Conservation (phyloP, 2,888 invertebrate species). For the Papilio demoleus region DNA sequence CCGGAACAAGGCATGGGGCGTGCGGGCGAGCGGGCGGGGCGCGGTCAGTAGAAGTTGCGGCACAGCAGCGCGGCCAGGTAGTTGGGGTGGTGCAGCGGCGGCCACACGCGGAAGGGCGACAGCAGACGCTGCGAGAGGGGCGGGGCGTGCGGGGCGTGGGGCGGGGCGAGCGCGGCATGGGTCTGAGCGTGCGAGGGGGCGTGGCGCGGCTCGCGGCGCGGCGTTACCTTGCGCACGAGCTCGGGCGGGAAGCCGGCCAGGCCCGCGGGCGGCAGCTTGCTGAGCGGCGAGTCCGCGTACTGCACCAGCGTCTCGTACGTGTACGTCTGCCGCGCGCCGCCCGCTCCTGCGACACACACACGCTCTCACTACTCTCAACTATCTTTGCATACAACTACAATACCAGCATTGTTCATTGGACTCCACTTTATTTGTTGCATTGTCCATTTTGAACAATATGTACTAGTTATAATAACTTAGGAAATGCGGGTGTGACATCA, state of each 20-base stretch:
- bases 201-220: constrained; percentile 52
- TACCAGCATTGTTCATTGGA: too few relatives aligned
- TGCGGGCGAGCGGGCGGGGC: constrained; percentile 1
- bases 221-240: constrained; percentile 82
- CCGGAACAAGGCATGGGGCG: constrained; percentile 15
- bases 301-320: constrained; percentile 82
- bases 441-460: neutral
- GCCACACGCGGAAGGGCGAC: constrained; percentile 56
- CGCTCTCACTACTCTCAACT: neutral
- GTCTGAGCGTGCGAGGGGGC: constrained; percentile 47
- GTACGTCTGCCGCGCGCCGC: constrained; percentile 74
- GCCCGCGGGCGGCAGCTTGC: constrained; percentile 80
- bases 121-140: constrained; percentile 53
- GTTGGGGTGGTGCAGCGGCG: constrained; percentile 72
- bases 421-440: neutral
- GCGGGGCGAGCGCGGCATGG: constrained; percentile 45
- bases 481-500: too few relatives aligned
- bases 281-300: constrained; percentile 81
- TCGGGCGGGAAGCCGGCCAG: constrained; percentile 77
- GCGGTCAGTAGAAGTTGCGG: constrained; percentile 73
- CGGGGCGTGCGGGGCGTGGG: constrained; percentile 45
- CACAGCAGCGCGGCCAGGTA: constrained; percentile 77
- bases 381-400: neutral
- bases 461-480: neutral
- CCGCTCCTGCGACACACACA: constrained; percentile 51